Evolutionary conservation across 2,888 invertebrate species (phyloP).

Genomic region (Phengaris arion): DNA sequence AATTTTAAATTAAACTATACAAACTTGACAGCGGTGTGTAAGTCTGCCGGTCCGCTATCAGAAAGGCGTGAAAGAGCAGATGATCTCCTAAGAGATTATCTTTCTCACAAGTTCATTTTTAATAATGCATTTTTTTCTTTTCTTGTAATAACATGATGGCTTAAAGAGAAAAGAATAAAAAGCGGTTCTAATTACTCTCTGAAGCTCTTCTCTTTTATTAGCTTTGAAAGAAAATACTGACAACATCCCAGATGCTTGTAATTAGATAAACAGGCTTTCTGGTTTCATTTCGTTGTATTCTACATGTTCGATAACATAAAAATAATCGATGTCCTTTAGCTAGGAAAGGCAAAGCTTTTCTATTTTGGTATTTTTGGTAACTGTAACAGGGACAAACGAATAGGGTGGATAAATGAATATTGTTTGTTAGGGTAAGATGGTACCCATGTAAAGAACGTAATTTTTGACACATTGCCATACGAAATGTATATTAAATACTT

Average conservation of each 20-base stretch:
- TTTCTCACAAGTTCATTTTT: constrained; percentile 48
- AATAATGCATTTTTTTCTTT: constrained; percentile 35
- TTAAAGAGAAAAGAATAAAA: constrained; percentile 19
- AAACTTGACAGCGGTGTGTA: neutral
- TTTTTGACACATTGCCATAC: too few species aligned
- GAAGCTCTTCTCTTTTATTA: constrained; percentile 11
- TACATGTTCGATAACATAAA: constrained; percentile 33
- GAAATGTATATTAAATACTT: too few species aligned
- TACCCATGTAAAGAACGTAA: too few species aligned
- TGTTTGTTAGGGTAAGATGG: too few species aligned
- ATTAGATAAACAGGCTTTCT: constrained; percentile 11
- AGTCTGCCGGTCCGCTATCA: constrained; percentile 36
- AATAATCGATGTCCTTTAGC: neutral
- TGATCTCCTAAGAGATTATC: constrained; percentile 55
- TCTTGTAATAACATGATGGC: constrained; percentile 29
- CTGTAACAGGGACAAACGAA: neutral
- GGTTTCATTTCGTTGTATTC: constrained; percentile 6
- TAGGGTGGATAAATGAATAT: neutral
- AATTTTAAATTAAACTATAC: neutral
- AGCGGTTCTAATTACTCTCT: constrained; percentile 3
- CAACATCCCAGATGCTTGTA: constrained; percentile 9
- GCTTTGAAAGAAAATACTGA: neutral
- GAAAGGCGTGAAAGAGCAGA: constrained; percentile 51
- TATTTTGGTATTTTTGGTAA: neutral
- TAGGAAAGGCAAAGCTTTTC: neutral